Evolutionary conservation across 2,888 invertebrate species (phyloP).

Genomic region (Gryllus longicercus): DNA sequence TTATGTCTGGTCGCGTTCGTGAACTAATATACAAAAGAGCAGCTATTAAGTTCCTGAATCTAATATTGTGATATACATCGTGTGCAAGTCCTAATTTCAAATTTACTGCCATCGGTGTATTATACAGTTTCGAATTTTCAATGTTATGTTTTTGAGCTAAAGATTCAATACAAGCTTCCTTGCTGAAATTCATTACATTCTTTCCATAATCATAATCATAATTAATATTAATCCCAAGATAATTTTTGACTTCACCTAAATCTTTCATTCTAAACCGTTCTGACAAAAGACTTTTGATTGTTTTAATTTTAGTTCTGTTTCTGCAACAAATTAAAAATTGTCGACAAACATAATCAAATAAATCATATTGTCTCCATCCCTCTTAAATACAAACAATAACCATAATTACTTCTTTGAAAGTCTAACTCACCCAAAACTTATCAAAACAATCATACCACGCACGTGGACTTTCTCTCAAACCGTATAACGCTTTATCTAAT

Average conservation of each 20-base stretch:
- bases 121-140: too few species aligned
- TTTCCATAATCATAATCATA: neutral
- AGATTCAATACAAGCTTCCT: neutral
- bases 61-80: neutral
- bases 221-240: too few species aligned
- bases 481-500: too few species aligned
- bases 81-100: neutral
- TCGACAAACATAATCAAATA: neutral
- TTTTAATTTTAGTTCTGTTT: neutral
- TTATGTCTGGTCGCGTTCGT: neutral
- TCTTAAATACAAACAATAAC: too few species aligned
- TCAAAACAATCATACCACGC: neutral
- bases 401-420: neutral
- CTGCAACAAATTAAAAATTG: neutral
- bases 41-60: neutral
- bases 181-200: neutral
- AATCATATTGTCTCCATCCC: conserved; percentile 18
- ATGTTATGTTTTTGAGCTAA: neutral
- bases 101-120: neutral
- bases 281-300: too few species aligned
- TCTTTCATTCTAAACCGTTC: too few species aligned
- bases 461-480: too few species aligned
- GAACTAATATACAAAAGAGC: neutral
- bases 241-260: too few species aligned
- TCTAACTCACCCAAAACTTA: neutral